A percentile compares a stretch with the other conserved stretches of the same genome.
These are phyloP conservation scores for Macrochelys suwanniensis DNA, from an alignment of 2,797 vertebrate species.

Conservation along the genomic window DNA sequence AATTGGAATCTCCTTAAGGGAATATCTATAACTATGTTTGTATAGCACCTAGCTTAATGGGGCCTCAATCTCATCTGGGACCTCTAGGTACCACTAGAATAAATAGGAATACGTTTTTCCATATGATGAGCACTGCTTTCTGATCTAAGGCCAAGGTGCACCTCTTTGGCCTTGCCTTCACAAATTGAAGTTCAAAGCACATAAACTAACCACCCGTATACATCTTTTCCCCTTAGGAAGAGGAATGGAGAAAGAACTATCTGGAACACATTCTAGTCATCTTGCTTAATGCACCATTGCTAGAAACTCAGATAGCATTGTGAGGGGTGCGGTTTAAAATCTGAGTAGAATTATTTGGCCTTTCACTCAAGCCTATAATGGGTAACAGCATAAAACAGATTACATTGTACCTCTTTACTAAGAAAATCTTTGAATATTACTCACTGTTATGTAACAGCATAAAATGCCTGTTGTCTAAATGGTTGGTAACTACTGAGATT, in stretches of 20 bases:
- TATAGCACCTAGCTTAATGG: background rate
- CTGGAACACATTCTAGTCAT: background rate
- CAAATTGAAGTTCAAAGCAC: background rate
- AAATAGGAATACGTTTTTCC: background rate
- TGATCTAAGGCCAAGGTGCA: background rate
- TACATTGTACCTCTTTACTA: accelerated
- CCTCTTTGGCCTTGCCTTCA: background rate
- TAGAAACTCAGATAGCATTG: background rate
- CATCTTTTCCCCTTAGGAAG: background rate
- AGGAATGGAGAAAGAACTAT: background rate
- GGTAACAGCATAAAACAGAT: background rate
- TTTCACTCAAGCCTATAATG: background rate
- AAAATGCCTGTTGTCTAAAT: constrained; percentile 22
- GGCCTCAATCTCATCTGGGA: background rate
- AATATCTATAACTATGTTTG: background rate
- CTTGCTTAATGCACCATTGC: background rate
- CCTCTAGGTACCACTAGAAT: background rate
- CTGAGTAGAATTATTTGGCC: background rate
- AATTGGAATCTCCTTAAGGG: background rate
- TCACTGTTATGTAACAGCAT: background rate
- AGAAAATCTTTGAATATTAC: constrained; percentile 3
- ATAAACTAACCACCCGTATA: background rate
- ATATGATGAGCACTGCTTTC: background rate
- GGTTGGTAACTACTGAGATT: constrained; percentile 17
- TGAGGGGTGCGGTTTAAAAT: background rate